These are phyloP conservation scores for Chloroceryle amazona DNA, from an alignment of 2,797 vertebrate species.

Conservation along the genomic window DNA sequence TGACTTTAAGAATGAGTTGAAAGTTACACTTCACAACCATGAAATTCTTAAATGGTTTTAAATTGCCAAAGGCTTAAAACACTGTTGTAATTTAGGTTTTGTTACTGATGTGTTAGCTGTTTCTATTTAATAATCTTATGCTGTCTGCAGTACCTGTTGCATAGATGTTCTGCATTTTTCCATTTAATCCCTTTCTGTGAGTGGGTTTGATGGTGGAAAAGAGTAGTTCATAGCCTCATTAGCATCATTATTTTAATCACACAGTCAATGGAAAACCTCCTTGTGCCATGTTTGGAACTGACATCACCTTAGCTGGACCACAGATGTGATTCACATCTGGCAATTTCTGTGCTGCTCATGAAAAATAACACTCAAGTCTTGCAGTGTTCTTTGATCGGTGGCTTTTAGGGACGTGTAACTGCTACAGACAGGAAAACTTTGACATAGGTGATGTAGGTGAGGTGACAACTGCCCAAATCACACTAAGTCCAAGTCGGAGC, in stretches of 20 bases:
- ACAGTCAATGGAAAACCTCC: not conserved
- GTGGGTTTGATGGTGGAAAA: not conserved
- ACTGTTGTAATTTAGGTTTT: not conserved
- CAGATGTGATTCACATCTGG: slow-evolving; percentile 36
- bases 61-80: not conserved
- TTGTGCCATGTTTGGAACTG: not conserved
- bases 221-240: not conserved
- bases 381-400: not conserved
- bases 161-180: not conserved
- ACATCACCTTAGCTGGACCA: slow-evolving; percentile 6
- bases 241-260: not conserved
- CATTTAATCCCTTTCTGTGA: not conserved
- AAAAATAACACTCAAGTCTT: not conserved
- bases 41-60: not conserved
- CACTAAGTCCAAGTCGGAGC: fast-evolving
- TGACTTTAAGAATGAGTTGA: not conserved
- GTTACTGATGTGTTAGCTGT: not conserved
- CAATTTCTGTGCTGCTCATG: not conserved
- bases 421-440: not conserved
- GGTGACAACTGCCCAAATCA: not conserved
- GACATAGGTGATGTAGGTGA: not conserved
- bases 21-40: not conserved
- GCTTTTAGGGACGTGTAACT: not conserved
- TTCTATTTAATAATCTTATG: not conserved
- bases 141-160: not conserved